These are phyloP conservation scores for Falco rusticolus DNA, from an alignment of 2,797 vertebrate genomes.

Conservation along the genomic window DNA sequence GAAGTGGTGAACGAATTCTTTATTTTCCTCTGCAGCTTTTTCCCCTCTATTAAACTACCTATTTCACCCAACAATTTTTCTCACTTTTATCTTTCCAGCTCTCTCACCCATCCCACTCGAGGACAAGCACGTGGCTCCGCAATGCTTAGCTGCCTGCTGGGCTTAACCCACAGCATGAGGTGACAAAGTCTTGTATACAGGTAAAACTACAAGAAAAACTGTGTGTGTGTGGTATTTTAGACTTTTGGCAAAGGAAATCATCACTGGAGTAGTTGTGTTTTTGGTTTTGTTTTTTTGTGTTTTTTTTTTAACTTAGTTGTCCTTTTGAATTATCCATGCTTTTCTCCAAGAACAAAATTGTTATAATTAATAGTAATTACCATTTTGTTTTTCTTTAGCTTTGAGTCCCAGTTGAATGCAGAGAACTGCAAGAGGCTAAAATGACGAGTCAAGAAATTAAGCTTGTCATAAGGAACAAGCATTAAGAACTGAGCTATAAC, in stretches of 20 bases:
- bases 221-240: neutral
- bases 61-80: neutral
- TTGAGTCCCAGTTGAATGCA: neutral
- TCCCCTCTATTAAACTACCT: neutral
- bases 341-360: neutral
- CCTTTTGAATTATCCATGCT: neutral
- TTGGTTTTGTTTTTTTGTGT: too few relatives aligned
- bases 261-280: too few relatives aligned
- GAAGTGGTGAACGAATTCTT: neutral
- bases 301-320: neutral
- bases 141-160: accelerated
- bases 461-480: neutral
- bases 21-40: neutral
- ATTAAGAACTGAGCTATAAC: neutral
- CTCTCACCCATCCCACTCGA: accelerated
- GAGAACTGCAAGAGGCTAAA: neutral
- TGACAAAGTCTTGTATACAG: neutral
- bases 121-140: accelerated
- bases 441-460: neutral
- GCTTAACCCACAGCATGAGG: neutral
- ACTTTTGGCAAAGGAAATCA: neutral
- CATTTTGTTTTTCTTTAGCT: neutral
- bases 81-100: neutral
- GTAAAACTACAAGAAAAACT: neutral
- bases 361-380: neutral